Percentiles rank a stretch among this genome's conserved stretches.
Evolutionary conservation across 2,888 invertebrate genomes (phyloP).

Genomic region (Hypselothyrea guttata): DNA sequence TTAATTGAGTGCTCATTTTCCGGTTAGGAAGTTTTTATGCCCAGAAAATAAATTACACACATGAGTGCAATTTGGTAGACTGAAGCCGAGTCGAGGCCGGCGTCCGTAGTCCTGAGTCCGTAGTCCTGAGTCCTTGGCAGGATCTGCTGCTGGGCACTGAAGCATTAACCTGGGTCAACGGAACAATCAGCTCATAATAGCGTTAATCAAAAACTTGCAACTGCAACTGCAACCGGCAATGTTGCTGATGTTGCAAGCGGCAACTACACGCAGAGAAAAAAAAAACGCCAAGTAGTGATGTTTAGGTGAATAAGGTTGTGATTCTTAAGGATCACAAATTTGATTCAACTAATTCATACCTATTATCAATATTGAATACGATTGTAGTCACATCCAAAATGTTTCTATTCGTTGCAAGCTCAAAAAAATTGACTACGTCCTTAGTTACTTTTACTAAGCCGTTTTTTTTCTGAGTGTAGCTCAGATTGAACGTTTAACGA

Average conservation of each 20-base stretch:
- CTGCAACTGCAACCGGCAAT: slow-evolving; percentile 21
- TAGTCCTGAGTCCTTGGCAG: neutral
- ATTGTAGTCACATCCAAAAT: too few relatives aligned
- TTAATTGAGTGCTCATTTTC: slow-evolving; percentile 78
- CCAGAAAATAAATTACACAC: slow-evolving; percentile 77
- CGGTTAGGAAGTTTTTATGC: slow-evolving; percentile 78
- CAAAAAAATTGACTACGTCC: too few relatives aligned
- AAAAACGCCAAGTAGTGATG: too few relatives aligned
- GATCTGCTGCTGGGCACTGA: slow-evolving; percentile 27
- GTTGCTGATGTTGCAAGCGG: slow-evolving; percentile 23
- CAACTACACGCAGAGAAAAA: too few relatives aligned
- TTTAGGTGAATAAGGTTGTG: too few relatives aligned
- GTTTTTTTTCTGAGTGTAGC: neutral
- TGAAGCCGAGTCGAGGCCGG: slow-evolving; percentile 9
- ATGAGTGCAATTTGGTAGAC: slow-evolving; percentile 73
- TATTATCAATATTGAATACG: too few relatives aligned
- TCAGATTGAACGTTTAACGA: slow-evolving; percentile 69
- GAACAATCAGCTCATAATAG: slow-evolving; percentile 77
- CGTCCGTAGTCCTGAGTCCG: slow-evolving; percentile 1
- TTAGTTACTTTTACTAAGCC: too few relatives aligned
- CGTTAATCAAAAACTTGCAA: slow-evolving; percentile 74
- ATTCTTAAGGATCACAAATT: too few relatives aligned
- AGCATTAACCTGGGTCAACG: slow-evolving; percentile 68
- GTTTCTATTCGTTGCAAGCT: too few relatives aligned
- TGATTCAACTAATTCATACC: too few relatives aligned